These are phyloP conservation scores for Pseudomyrmex cubaensis DNA, from an alignment of 1,140 invertebrate species.

Conservation along the genomic window DNA sequence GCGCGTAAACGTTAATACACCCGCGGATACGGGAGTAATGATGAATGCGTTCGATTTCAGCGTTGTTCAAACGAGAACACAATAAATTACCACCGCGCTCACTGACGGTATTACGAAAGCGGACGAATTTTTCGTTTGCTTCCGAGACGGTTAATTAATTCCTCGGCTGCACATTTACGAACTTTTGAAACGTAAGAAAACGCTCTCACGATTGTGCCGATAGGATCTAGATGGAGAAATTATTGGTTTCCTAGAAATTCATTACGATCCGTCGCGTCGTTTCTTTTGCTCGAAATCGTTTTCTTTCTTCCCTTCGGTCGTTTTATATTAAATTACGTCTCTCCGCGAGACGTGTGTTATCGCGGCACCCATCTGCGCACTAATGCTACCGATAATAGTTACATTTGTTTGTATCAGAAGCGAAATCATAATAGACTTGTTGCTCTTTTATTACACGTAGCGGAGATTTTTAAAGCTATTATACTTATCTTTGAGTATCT, in stretches of 20 bases:
- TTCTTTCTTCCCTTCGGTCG: neutral
- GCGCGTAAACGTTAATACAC: neutral
- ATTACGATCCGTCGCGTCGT: constrained; percentile 30
- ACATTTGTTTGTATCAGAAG: constrained; percentile 25
- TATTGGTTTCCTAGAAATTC: constrained; percentile 55
- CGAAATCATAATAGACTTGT: constrained; percentile 33
- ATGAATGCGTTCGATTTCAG: constrained; percentile 40
- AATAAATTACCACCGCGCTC: constrained; percentile 41
- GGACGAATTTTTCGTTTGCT: constrained; percentile 13
- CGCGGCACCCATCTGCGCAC: constrained; percentile 1
- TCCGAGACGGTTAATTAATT: constrained; percentile 48
- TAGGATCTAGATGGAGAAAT: constrained; percentile 55
- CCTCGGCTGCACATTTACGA: constrained; percentile 28
- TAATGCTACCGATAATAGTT: constrained; percentile 47
- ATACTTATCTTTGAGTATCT: constrained; percentile 15
- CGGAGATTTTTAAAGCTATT: neutral
- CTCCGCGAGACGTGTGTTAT: constrained; percentile 7
- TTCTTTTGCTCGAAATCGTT: neutral
- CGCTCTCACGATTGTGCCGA: constrained; percentile 8
- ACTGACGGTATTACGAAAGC: constrained; percentile 44
- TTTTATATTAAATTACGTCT: constrained; percentile 27
- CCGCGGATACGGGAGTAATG: neutral
- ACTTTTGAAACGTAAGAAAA: constrained; percentile 49
- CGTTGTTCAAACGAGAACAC: constrained; percentile 29
- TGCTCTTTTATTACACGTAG: constrained; percentile 9